Conservation (phyloP, 2,888 invertebrate species). For the Phorcus lineatus region DNA sequence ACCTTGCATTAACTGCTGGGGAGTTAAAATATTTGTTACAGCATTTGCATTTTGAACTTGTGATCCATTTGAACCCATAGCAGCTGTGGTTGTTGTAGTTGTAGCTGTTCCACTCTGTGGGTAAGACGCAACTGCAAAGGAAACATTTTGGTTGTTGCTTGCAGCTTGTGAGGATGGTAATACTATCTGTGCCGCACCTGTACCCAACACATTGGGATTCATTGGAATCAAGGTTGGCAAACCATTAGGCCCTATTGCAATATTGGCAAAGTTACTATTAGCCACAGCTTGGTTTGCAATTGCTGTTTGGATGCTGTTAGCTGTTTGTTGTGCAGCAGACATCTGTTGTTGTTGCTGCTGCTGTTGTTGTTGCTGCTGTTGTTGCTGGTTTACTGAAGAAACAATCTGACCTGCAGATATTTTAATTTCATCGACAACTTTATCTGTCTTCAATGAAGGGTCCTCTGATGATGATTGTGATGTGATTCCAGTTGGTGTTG, state of each 20-base stretch:
- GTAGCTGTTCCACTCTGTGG: slow-evolving; percentile 52
- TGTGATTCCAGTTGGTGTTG: background rate
- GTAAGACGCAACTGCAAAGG: slow-evolving; percentile 48
- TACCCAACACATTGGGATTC: slow-evolving; percentile 47
- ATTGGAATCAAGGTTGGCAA: slow-evolving; percentile 56
- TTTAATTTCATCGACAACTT: slow-evolving; percentile 32
- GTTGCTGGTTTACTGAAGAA: slow-evolving; percentile 25
- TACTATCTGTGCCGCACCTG: slow-evolving; percentile 49
- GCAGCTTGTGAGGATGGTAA: slow-evolving; percentile 47
- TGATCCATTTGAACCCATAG: slow-evolving; percentile 47
- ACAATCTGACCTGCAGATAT: slow-evolving; percentile 27
- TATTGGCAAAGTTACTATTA: slow-evolving; percentile 27
- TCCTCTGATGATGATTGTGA: slow-evolving; percentile 29
- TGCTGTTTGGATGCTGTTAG: slow-evolving; percentile 27
- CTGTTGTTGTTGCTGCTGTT: background rate
- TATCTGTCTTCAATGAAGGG: background rate
- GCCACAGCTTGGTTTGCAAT: slow-evolving; percentile 29
- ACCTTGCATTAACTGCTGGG: slow-evolving; percentile 58
- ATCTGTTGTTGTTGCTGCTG: slow-evolving; percentile 27
- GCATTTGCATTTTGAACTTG: slow-evolving; percentile 31
- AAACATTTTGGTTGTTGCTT: slow-evolving; percentile 37
- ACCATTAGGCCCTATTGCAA: slow-evolving; percentile 32
- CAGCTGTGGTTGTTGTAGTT: slow-evolving; percentile 47
- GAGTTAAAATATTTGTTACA: slow-evolving; percentile 43
- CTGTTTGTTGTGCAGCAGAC: slow-evolving; percentile 34